Percentiles rank a stretch among this genome's conserved stretches.
Evolutionary conservation across 2,797 vertebrate genomes (phyloP).

Genomic region (Sebastes steindachneri): DNA sequence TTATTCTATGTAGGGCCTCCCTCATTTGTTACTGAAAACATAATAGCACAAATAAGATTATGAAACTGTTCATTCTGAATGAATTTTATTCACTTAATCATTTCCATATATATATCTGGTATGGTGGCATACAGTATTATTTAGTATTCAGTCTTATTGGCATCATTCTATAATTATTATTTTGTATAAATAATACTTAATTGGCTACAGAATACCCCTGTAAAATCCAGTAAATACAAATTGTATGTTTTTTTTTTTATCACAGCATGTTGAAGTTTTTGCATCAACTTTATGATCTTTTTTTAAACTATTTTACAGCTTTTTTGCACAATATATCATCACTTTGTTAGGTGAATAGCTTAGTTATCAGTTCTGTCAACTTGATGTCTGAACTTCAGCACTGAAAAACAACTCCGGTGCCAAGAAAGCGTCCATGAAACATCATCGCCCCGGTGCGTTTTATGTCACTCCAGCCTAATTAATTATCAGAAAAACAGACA

Average conservation of each 20-base stretch:
- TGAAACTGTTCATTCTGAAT: neutral
- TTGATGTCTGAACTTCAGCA: constrained; percentile 59
- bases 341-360: constrained; percentile 23
- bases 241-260: neutral
- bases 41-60: neutral
- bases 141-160: neutral
- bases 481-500: constrained; percentile 72
- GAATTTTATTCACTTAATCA: neutral
- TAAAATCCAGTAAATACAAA: neutral
- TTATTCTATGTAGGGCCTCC: neutral
- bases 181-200: neutral
- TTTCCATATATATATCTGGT: neutral
- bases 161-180: neutral
- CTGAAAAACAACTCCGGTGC: constrained; percentile 47
- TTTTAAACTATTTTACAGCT: constrained; percentile 1
- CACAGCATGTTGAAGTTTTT: neutral
- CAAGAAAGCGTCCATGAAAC: constrained; percentile 50
- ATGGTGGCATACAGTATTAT: too few relatives aligned
- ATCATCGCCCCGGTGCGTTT: constrained; percentile 44
- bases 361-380: constrained; percentile 29
- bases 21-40: neutral
- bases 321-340: neutral
- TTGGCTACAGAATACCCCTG: neutral
- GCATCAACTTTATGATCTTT: neutral
- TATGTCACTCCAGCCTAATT: constrained; percentile 54